Conservation (phyloP, 1,140 invertebrate genomes). For the Pogonomyrmex barbatus region DNA sequence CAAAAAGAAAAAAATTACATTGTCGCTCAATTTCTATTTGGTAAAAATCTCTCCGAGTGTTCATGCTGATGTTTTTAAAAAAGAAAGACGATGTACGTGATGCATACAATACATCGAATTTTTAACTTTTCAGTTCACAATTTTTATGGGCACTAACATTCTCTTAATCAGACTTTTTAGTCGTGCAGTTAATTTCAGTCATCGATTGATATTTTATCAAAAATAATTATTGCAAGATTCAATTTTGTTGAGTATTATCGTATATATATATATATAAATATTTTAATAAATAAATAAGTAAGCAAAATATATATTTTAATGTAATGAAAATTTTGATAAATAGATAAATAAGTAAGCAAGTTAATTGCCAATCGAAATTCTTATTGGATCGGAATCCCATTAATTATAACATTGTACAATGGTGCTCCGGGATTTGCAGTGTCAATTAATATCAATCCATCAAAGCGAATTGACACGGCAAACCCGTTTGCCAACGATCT, state of each 20-base stretch:
- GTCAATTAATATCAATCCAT: background rate
- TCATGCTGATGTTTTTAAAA: background rate
- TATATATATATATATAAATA: background rate
- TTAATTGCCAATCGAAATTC: slow-evolving; percentile 8
- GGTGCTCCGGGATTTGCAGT: background rate
- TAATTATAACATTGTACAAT: background rate
- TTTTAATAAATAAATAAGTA: background rate
- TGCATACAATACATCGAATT: slow-evolving; percentile 4
- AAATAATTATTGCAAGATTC: slow-evolving; percentile 9
- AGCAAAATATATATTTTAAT: background rate
- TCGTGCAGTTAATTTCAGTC: background rate
- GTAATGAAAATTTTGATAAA: background rate
- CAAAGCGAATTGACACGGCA: background rate
- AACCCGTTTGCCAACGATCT: background rate
- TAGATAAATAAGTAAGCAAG: background rate
- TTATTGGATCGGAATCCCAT: background rate
- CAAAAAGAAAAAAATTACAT: slow-evolving; percentile 8
- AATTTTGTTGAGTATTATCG: slow-evolving; percentile 13
- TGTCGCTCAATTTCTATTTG: background rate
- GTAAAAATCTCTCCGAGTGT: background rate
- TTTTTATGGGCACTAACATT: background rate
- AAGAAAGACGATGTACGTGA: background rate
- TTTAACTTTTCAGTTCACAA: background rate
- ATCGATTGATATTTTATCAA: background rate
- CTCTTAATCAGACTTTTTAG: background rate